phyloP scores from a whole-genome alignment of 2,113 vertebrate genomes.

The Macrotus californicus region DNA sequence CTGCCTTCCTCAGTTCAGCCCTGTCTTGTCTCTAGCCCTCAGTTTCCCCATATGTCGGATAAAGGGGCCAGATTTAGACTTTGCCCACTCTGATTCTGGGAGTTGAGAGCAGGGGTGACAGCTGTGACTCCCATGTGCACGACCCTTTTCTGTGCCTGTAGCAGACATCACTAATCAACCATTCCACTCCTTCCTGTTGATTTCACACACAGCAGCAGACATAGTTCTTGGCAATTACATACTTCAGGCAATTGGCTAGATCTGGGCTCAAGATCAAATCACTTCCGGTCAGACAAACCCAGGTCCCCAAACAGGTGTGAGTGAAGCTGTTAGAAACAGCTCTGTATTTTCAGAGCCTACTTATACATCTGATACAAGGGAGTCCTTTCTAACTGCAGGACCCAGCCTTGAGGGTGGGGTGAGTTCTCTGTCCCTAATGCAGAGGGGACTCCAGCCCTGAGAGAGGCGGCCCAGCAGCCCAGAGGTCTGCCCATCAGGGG shows the following conservation, averaged over 20 bases:
- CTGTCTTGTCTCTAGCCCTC: not conserved
- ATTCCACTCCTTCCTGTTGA: accelerated
- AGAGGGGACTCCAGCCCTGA: not conserved
- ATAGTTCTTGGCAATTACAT: not conserved
- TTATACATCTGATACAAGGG: not conserved
- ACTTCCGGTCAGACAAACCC: not conserved
- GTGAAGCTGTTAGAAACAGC: not conserved
- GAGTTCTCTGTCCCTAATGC: not conserved
- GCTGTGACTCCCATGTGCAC: not conserved
- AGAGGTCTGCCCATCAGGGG: not conserved
- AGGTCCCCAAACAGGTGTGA: not conserved
- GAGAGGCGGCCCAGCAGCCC: not conserved
- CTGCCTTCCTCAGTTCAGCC: not conserved
- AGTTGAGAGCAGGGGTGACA: not conserved
- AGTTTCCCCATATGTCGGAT: not conserved
- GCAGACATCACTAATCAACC: not conserved
- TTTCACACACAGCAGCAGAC: not conserved
- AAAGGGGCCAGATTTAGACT: not conserved
- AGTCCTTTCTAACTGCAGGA: not conserved
- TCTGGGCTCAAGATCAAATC: not conserved
- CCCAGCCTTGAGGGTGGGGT: not conserved
- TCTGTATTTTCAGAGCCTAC: not conserved
- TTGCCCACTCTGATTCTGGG: not conserved
- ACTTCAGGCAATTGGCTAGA: not conserved
- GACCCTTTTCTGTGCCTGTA: no score